phyloP scores from a whole-genome alignment of 2,113 vertebrate species.

The Aldabrachelys gigantea region DNA sequence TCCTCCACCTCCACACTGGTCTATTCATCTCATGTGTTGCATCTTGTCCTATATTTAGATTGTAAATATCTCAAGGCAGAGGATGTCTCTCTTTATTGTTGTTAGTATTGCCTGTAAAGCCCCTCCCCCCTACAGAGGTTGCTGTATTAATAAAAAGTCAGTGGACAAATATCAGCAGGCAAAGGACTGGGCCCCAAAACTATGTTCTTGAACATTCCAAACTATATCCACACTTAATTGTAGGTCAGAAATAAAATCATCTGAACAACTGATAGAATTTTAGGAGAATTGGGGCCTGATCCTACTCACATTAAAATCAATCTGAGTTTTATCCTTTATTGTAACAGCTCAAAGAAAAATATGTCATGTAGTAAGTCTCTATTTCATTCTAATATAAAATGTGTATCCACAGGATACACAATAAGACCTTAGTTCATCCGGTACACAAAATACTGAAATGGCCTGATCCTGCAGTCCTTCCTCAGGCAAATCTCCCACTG shows the following conservation, averaged over 20 bases:
- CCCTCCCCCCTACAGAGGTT: not conserved
- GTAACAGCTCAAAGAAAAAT: not conserved
- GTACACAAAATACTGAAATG: not conserved
- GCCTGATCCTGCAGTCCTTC: not conserved
- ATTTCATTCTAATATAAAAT: no score
- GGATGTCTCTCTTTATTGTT: not conserved
- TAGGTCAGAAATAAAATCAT: not conserved
- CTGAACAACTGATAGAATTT: rapidly evolving
- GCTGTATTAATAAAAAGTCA: not conserved
- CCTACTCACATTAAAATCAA: not conserved
- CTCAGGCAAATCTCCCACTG: not conserved
- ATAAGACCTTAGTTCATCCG: not conserved
- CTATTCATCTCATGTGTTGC: not conserved
- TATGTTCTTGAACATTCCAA: not conserved
- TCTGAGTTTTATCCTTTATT: not conserved
- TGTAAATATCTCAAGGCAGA: not conserved
- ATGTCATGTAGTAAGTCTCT: not conserved
- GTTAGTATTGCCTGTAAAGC: not conserved
- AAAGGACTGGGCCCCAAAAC: not conserved
- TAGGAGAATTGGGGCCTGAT: not conserved
- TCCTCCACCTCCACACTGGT: not conserved
- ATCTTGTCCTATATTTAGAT: not conserved
- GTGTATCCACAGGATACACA: no score
- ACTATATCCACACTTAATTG: not conserved
- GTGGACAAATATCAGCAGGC: not conserved